Evolutionary conservation across 2,797 vertebrate species (phyloP).

Genomic region (Fratercula arctica): DNA sequence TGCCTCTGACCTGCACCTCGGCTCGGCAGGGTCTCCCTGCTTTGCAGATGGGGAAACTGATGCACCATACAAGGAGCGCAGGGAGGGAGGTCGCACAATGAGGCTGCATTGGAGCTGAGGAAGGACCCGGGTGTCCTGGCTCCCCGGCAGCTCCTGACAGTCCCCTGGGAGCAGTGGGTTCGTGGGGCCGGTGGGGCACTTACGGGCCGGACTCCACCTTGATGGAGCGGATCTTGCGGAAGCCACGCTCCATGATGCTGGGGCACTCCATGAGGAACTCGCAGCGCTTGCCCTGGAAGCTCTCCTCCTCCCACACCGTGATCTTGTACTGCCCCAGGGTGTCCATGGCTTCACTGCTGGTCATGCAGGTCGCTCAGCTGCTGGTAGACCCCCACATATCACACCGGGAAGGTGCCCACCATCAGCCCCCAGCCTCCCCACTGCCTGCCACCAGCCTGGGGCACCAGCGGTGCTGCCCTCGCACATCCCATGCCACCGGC

Average conservation of each 20-base stretch:
- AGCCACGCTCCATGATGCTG: conserved; percentile 92
- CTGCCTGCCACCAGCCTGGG: not conserved
- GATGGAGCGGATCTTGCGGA: conserved; percentile 95
- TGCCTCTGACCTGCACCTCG: fast-evolving
- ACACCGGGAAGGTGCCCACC: not conserved
- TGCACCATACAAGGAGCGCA: not conserved
- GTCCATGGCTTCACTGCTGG: conserved; percentile 89
- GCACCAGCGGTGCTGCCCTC: fast-evolving
- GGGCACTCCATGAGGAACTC: conserved; percentile 93
- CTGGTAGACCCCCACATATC: conserved; percentile 14
- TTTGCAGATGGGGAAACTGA: not conserved
- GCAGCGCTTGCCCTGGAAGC: conserved; percentile 95
- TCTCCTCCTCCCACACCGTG: conserved; percentile 95
- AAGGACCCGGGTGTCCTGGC: not conserved
- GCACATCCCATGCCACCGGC: fast-evolving
- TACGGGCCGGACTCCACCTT: conserved; percentile 96
- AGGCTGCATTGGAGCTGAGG: not conserved
- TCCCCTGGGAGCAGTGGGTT: not conserved
- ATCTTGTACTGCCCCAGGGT: conserved; percentile 91
- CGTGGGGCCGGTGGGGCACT: conserved; percentile 67
- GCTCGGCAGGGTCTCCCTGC: not conserved
- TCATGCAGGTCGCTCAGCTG: conserved; percentile 78
- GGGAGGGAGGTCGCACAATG: fast-evolving
- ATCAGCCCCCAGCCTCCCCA: not conserved
- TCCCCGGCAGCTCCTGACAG: not conserved